Evolutionary conservation across 2,113 vertebrate genomes (phyloP).

Genomic region (Megaptera novaeangliae): DNA sequence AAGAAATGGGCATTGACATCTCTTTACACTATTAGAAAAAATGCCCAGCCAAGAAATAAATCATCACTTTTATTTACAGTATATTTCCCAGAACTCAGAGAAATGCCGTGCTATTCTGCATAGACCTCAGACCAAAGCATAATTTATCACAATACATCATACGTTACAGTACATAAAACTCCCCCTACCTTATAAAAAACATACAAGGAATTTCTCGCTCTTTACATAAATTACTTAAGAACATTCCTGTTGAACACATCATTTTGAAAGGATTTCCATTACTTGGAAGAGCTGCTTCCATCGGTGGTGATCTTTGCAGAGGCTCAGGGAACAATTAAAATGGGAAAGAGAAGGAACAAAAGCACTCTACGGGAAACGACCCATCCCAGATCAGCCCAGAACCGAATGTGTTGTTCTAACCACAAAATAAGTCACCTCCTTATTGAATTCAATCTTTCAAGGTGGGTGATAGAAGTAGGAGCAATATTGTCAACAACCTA

Average conservation of each 20-base stretch:
- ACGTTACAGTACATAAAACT: conserved; percentile 49
- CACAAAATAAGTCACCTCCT: neutral
- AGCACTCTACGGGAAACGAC: neutral
- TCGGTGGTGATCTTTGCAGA: neutral
- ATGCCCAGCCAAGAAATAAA: conserved; percentile 40
- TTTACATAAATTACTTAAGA: neutral
- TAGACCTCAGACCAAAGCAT: conserved; percentile 3
- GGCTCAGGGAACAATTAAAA: neutral
- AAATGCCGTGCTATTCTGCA: neutral
- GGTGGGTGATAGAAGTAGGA: neutral
- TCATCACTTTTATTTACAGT: conserved; percentile 46
- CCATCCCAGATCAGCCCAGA: neutral
- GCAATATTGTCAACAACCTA: neutral
- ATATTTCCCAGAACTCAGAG: conserved; percentile 52
- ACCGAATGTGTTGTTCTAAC: neutral
- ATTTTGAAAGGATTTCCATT: neutral
- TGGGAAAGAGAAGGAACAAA: neutral
- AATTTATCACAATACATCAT: conserved; percentile 53
- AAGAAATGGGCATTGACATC: neutral
- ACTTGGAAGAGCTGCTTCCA: neutral
- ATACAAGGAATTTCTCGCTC: neutral
- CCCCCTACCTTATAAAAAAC: neutral
- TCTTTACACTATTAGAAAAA: conserved; percentile 43
- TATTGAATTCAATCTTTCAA: neutral
- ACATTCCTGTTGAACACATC: neutral